Evolutionary conservation across 2,113 vertebrate species (phyloP).

Genomic region (Nansenia antarctica): DNA sequence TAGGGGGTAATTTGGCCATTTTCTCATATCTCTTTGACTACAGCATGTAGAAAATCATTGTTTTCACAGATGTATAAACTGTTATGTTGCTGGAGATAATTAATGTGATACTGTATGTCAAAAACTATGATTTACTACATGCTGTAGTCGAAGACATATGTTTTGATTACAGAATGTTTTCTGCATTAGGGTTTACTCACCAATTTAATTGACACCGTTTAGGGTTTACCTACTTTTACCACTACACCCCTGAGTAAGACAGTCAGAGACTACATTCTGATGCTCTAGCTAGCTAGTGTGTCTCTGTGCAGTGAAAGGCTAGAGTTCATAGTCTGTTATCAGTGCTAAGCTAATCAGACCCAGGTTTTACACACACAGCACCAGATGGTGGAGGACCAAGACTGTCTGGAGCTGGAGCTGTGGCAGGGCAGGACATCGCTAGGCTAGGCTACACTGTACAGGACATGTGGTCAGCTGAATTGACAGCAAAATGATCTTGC

Average conservation of each 20-base stretch:
- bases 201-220: too few species aligned
- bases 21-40: too few species aligned
- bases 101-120: too few species aligned
- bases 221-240: not conserved
- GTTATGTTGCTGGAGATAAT: too few species aligned
- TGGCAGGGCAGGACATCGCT: not conserved
- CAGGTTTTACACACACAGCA: conserved; percentile 11
- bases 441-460: too few species aligned
- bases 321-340: conserved; percentile 8
- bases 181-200: not conserved
- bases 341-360: conserved; percentile 10
- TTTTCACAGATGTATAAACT: too few species aligned
- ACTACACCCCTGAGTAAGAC: not conserved
- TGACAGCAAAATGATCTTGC: too few species aligned
- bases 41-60: too few species aligned
- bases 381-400: conserved; percentile 25
- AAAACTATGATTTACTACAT: too few species aligned
- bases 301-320: not conserved
- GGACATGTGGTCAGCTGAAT: too few species aligned
- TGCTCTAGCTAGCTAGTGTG: not conserved
- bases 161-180: not conserved
- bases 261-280: not conserved
- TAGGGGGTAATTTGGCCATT: too few species aligned
- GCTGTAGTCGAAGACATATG: too few species aligned
- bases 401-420: not conserved